These are phyloP conservation scores for Xenopus laevis DNA, from an alignment of 2,113 vertebrate genomes.

Conservation along the genomic window DNA sequence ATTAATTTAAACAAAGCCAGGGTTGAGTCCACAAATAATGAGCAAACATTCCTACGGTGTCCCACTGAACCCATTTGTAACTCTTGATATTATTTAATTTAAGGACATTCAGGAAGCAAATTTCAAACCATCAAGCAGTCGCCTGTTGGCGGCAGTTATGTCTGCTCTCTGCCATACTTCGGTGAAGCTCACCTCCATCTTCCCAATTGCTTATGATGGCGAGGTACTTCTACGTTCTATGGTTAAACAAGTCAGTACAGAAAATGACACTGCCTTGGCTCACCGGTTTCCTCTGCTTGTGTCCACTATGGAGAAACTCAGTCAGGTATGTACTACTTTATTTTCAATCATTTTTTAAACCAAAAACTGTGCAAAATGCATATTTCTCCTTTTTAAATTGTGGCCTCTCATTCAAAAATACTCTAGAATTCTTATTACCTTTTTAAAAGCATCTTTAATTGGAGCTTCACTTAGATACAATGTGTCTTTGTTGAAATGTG, in stretches of 20 bases:
- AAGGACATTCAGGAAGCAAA: conserved; percentile 98
- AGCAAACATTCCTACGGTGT: too few relatives aligned
- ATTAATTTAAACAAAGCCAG: too few relatives aligned
- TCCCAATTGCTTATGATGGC: conserved; percentile 95
- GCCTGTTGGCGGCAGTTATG: conserved; percentile 95
- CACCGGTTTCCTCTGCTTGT: conserved; percentile 95
- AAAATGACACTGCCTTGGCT: conserved; percentile 91
- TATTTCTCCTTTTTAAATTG: too few relatives aligned
- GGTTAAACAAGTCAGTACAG: conserved; percentile 95
- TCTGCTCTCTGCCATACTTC: conserved; percentile 95
- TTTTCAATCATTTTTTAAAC: not conserved
- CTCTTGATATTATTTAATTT: conserved; percentile 5
- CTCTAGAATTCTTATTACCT: too few relatives aligned
- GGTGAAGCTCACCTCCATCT: conserved; percentile 92
- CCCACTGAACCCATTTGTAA: too few relatives aligned
- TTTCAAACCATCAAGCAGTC: conserved; percentile 93
- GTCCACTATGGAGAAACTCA: conserved; percentile 97
- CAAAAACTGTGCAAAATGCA: too few relatives aligned
- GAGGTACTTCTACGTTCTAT: conserved; percentile 88
- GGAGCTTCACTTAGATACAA: too few relatives aligned
- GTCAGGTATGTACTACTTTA: conserved; percentile 72
- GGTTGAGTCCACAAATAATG: too few relatives aligned
- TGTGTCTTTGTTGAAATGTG: too few relatives aligned
- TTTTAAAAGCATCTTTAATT: too few relatives aligned
- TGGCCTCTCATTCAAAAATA: too few relatives aligned